Evolutionary conservation across 2,888 invertebrate genomes (phyloP).

Genomic region (Taphrorychus bicolor): DNA sequence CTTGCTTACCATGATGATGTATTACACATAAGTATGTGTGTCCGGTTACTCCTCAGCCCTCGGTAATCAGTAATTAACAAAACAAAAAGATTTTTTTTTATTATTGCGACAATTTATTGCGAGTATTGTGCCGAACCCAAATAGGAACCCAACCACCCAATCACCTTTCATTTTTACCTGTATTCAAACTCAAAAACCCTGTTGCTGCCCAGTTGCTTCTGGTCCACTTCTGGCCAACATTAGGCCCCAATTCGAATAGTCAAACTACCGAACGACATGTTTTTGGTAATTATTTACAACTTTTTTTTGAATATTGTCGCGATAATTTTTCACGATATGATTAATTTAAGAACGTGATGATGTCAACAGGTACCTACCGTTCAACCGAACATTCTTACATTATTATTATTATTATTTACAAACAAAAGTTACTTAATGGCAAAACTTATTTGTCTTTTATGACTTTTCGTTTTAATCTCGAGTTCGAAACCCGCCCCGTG

Average conservation of each 20-base stretch:
- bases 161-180: too few species aligned
- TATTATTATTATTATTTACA: background rate
- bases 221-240: too few species aligned
- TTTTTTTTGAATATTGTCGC: background rate
- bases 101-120: background rate
- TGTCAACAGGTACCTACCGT: background rate
- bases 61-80: too few species aligned
- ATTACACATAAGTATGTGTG: too few species aligned
- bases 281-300: background rate
- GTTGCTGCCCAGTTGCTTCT: too few species aligned
- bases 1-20: too few species aligned
- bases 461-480: background rate
- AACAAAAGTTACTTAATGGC: background rate
- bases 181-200: too few species aligned
- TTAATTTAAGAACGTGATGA: background rate
- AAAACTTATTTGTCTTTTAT: slow-evolving; percentile 1
- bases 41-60: too few species aligned
- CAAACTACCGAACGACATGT: background rate
- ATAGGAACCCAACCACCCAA: background rate
- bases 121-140: background rate
- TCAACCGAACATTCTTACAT: background rate
- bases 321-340: background rate
- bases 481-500: background rate
- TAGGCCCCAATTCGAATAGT: too few species aligned
- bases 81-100: background rate